These are phyloP conservation scores for Bucco capensis DNA, from an alignment of 2,113 vertebrate species.

Conservation along the genomic window DNA sequence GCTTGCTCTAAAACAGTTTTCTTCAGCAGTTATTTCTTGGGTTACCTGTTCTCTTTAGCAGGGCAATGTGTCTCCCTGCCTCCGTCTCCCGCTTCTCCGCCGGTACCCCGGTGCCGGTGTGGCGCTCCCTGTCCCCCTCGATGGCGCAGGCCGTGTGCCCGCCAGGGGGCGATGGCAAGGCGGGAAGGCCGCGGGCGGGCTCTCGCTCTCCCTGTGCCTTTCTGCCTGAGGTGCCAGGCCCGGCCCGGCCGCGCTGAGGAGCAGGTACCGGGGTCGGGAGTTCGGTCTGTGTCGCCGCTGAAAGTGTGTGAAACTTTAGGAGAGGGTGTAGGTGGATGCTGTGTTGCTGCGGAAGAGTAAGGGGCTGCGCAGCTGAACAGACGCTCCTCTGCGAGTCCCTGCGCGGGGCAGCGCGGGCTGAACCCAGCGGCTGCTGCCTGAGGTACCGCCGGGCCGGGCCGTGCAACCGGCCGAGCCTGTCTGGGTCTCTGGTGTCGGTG, in stretches of 20 bases:
- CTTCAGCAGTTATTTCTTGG: fast-evolving
- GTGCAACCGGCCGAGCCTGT: not conserved
- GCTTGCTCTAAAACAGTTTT: not conserved
- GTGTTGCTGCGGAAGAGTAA: not conserved
- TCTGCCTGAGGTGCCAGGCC: not conserved
- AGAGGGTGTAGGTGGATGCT: no score
- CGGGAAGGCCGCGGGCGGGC: not conserved
- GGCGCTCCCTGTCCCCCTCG: no score
- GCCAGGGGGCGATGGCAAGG: not conserved
- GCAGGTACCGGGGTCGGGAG: no score
- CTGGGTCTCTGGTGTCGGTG: not conserved
- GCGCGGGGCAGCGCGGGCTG: not conserved
- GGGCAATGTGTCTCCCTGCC: fast-evolving
- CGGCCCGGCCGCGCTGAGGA: no score
- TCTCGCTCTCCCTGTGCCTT: not conserved
- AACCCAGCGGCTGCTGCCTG: no score
- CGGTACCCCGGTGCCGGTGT: no score
- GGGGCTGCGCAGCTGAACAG: not conserved
- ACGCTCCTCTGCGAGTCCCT: not conserved
- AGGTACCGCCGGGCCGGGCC: no score
- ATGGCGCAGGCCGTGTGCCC: not conserved
- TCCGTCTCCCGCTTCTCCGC: no score
- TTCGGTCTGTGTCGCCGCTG: no score
- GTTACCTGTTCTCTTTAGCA: not conserved
- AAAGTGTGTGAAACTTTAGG: no score